A percentile compares a stretch with the other conserved stretches of the same genome.
These are phyloP conservation scores for Ancistrus triradiatus DNA, from an alignment of 2,113 vertebrate genomes.

Conservation along the genomic window DNA sequence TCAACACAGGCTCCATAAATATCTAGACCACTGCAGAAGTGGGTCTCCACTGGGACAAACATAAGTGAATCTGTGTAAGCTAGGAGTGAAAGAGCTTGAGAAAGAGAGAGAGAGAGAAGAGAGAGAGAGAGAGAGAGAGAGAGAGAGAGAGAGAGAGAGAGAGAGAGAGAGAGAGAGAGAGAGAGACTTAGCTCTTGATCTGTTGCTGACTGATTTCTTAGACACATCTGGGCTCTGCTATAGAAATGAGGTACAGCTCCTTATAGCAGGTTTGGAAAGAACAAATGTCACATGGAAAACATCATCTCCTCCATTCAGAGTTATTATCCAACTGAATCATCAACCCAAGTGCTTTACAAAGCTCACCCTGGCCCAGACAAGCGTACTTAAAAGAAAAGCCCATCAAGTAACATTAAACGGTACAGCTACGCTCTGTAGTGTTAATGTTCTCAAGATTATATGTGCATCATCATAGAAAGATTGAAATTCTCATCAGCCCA, in stretches of 20 bases:
- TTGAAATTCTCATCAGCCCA: neutral
- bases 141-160: conserved; percentile 17
- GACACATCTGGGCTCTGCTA: conserved; percentile 39
- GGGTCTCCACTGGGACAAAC: conserved; percentile 56
- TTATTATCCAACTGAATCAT: conserved; percentile 44
- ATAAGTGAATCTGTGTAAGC: conserved; percentile 51
- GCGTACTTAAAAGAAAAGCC: neutral
- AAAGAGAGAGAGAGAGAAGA: conserved; percentile 29
- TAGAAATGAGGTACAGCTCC: conserved; percentile 20
- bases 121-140: conserved; percentile 24
- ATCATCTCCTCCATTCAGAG: conserved; percentile 45
- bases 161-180: conserved; percentile 37
- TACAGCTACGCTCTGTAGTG: neutral
- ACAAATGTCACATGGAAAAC: conserved; percentile 41
- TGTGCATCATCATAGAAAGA: conserved; percentile 12
- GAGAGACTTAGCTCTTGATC: conserved; percentile 25
- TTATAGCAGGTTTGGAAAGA: conserved; percentile 27
- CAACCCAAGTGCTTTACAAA: conserved; percentile 29
- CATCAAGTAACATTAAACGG: conserved; percentile 1
- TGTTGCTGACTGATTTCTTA: conserved; percentile 37
- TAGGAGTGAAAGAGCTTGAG: conserved; percentile 23
- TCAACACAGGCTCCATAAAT: conserved; percentile 67
- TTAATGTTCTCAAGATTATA: conserved; percentile 7
- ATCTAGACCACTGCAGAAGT: conserved; percentile 57
- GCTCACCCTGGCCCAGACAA: conserved; percentile 22